Conservation (phyloP, 2,888 invertebrate genomes). For the Pollenia griseotomentosa region DNA sequence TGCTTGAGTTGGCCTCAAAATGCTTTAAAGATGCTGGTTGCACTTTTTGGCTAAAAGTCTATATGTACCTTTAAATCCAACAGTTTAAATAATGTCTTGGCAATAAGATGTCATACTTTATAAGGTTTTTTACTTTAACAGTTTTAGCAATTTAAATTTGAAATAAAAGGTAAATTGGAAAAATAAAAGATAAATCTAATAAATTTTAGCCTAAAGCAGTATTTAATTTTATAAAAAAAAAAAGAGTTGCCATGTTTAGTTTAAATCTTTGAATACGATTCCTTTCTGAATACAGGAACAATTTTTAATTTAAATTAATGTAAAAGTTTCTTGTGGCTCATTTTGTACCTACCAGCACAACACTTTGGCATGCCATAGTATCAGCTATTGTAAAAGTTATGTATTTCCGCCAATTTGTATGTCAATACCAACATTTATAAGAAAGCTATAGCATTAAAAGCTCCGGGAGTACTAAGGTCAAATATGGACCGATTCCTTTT, state of each 20-base stretch:
- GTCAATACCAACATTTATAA: no score
- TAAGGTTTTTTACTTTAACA: constrained; percentile 47
- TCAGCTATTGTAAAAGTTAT: no score
- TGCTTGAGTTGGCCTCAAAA: constrained; percentile 35
- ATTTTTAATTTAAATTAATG: no score
- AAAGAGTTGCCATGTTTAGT: constrained; percentile 9
- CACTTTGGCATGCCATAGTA: no score
- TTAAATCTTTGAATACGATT: neutral
- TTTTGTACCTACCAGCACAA: no score
- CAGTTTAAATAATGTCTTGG: constrained; percentile 42
- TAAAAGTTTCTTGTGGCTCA: no score
- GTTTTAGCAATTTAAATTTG: constrained; percentile 46
- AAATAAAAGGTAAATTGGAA: neutral
- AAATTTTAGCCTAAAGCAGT: neutral
- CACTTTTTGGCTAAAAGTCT: constrained; percentile 29
- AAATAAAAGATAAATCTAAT: neutral
- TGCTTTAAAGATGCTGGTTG: constrained; percentile 20
- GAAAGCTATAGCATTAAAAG: no score
- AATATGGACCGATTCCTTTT: no score
- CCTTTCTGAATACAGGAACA: neutral
- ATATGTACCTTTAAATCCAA: constrained; percentile 7
- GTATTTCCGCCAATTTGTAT: no score
- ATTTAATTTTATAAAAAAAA: neutral
- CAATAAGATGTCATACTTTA: constrained; percentile 66
- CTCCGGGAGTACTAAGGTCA: no score